Percentiles rank a stretch among this genome's conserved stretches.
These are phyloP conservation scores for Lordiphosa clarofinis DNA, from an alignment of 1,140 invertebrate genomes.

Conservation along the genomic window DNA sequence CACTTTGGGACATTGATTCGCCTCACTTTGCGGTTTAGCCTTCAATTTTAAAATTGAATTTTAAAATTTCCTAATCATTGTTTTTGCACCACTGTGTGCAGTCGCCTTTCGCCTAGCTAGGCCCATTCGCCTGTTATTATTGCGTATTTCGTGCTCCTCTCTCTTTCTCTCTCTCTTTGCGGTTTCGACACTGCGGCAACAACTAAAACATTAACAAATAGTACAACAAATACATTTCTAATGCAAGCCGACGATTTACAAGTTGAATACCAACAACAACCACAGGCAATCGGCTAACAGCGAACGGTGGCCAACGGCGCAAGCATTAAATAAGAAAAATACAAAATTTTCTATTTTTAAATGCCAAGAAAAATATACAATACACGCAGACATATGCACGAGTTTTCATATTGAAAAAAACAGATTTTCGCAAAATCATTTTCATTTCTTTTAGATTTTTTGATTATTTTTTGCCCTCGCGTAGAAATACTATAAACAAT, in stretches of 20 bases:
- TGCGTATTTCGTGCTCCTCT: conserved; percentile 39
- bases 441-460: conserved; percentile 43
- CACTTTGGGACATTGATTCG: too few species aligned
- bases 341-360: conserved; percentile 74
- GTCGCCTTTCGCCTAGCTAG: background rate
- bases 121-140: conserved; percentile 1
- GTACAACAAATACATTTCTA: conserved; percentile 59
- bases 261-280: conserved; percentile 47
- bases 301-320: conserved; percentile 33
- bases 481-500: conserved; percentile 15
- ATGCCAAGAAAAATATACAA: conserved; percentile 71
- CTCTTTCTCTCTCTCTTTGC: conserved; percentile 22
- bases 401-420: conserved; percentile 25
- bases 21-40: too few species aligned
- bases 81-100: background rate
- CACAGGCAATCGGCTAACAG: conserved; percentile 1
- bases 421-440: conserved; percentile 74
- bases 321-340: conserved; percentile 75
- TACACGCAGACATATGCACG: conserved; percentile 27
- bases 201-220: conserved; percentile 74
- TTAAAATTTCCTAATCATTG: too few species aligned
- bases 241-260: conserved; percentile 79
- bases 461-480: conserved; percentile 31
- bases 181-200: conserved; percentile 65
- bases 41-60: too few species aligned